Conservation (phyloP, 1,140 invertebrate genomes). For the Oncopodura yosiiana region DNA sequence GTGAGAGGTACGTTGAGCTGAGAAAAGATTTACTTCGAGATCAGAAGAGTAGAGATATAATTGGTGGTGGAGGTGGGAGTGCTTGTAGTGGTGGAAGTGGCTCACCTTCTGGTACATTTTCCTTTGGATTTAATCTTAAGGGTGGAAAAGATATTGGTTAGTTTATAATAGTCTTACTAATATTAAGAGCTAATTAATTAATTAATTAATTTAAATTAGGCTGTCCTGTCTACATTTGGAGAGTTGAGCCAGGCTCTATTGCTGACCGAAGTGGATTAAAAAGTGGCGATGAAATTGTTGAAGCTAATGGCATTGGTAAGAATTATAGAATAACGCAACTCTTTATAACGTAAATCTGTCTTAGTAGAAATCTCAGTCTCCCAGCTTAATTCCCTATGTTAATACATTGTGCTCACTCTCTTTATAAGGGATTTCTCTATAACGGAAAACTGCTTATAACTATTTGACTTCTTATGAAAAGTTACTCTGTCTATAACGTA, state of each 20-base stretch:
- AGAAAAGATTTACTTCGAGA: constrained; percentile 18
- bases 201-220: constrained; percentile 17
- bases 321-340: constrained; percentile 73
- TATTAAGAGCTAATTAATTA: not conserved
- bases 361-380: too few species aligned
- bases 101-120: too few species aligned
- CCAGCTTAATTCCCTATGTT: too few species aligned
- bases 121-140: constrained; percentile 35
- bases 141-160: constrained; percentile 31
- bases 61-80: not conserved
- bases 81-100: not conserved
- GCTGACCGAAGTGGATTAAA: constrained; percentile 71
- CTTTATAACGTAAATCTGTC: constrained; percentile 73
- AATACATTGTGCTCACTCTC: too few species aligned
- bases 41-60: too few species aligned
- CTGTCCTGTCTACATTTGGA: constrained; percentile 50
- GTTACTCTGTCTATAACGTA: too few species aligned
- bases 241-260: constrained; percentile 73
- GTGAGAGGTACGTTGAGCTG: constrained; percentile 24
- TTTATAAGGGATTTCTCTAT: not conserved
- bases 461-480: too few species aligned
- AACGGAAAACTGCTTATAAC: not conserved
- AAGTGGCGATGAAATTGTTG: constrained; percentile 76
- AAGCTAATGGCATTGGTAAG: constrained; percentile 79
- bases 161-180: not conserved